Evolutionary conservation across 2,888 invertebrate species (phyloP), one percentile per base, ranked within the genome.

Genomic region (Cyclophora albipunctata): DNA sequence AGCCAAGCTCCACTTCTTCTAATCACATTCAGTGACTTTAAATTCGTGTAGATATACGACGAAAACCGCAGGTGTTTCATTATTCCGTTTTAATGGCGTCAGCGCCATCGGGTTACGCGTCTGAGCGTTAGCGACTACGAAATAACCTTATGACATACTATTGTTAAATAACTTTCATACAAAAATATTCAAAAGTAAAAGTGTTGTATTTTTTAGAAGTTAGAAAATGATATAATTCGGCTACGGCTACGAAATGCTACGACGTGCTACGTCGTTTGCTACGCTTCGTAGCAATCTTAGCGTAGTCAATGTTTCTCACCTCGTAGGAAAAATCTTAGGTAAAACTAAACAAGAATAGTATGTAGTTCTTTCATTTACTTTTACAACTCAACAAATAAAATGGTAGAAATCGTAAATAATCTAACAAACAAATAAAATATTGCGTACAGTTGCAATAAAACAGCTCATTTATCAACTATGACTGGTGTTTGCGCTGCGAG

Each of bases 1-100:
- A 20, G 20, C 20, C 20, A 20, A 20, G 20, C 20, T 20, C 20
- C 20, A 20, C 20, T 20, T 20, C 1, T 20, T 20, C 20, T 20
- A 20, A 20, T 20, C 20, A 20, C 20, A 20, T 20, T 20, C 20
- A 20, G 20, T 20, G 20, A 20, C 20, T 20, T 20, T 20, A 37
- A 3, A 53, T 45, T 53, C 51, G 55, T 54, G 60, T 64, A 58
- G 51, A 66, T 70, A 69, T 62, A 66, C 67, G 64, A 64, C 71
- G 73, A 73, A 77, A 79, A 82, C 82, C 84, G 79, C 84, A 83
- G 84, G 82, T 85, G 84, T 86, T 85, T 83, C 83, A 85, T 86
- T 87, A 86, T 86, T 80, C 84, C 66, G 75, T 77, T 84, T 82
- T 86, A 86, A 86, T 85, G 82, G 78, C 76, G 78, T 77, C 78